Evolutionary conservation across 2,888 invertebrate genomes (phyloP).

Genomic region (Tinea trinotella): DNA sequence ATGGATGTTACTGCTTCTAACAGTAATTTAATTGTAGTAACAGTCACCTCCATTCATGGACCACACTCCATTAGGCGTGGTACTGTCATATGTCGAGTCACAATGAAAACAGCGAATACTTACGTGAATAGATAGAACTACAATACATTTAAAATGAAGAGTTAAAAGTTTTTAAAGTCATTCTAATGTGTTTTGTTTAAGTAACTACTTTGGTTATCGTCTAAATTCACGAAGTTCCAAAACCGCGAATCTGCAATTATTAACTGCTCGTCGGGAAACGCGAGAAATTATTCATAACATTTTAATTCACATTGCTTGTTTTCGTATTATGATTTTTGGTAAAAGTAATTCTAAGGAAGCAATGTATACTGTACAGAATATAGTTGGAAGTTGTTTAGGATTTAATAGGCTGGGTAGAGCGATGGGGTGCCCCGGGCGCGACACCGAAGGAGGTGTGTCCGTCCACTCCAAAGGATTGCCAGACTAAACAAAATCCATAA

Average conservation of each 20-base stretch:
- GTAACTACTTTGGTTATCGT: no score
- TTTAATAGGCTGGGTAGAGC: constrained; percentile 4
- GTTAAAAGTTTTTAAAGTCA: no score
- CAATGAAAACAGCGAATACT: no score
- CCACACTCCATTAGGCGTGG: no score
- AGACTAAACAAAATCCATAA: not conserved
- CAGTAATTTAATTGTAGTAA: no score
- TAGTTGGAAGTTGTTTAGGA: constrained; percentile 9
- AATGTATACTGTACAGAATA: constrained; percentile 11
- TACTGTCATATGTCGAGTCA: no score
- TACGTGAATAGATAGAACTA: no score
- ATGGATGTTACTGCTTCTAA: no score
- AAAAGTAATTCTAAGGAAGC: not conserved
- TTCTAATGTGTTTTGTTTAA: no score
- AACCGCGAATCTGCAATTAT: constrained; percentile 60
- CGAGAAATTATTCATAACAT: not conserved
- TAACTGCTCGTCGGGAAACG: not conserved
- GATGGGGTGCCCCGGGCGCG: constrained; percentile 52
- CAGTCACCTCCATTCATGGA: no score
- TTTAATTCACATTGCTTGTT: not conserved
- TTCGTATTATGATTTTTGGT: not conserved
- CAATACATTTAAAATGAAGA: no score
- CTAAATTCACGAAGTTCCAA: constrained; percentile 49
- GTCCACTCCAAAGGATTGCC: constrained; percentile 32
- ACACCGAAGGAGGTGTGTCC: constrained; percentile 56